Evolutionary conservation across 2,888 invertebrate species (phyloP).

Genomic region (Onchidella celtica): DNA sequence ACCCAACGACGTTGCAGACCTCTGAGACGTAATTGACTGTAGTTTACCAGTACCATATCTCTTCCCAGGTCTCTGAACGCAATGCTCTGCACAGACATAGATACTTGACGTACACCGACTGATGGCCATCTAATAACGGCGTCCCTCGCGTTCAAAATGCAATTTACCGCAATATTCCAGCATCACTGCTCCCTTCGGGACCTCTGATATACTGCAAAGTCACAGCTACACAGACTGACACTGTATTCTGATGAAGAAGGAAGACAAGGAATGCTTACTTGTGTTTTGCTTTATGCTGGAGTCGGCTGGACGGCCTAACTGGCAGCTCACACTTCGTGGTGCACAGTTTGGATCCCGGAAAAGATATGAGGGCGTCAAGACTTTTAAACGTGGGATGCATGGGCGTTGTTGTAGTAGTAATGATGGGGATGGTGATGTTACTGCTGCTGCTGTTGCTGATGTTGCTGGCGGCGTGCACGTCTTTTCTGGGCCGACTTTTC

Average conservation of each 20-base stretch:
- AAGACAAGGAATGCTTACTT: slow-evolving; percentile 1
- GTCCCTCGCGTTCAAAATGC: no score
- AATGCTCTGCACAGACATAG: no score
- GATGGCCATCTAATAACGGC: no score
- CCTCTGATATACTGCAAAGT: no score
- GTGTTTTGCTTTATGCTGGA: not conserved
- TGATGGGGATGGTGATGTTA: not conserved
- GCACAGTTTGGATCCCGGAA: not conserved
- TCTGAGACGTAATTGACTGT: no score
- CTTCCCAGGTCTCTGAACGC: no score
- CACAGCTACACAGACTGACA: not conserved
- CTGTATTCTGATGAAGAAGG: not conserved
- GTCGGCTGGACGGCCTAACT: not conserved
- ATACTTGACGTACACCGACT: no score
- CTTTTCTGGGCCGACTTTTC: slow-evolving; percentile 38
- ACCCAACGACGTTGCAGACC: no score
- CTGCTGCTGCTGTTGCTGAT: not conserved
- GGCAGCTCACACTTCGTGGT: not conserved
- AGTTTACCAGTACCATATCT: no score
- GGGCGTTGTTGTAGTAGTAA: not conserved
- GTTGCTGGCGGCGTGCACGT: not conserved
- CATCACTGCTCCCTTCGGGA: no score
- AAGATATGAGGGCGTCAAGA: not conserved
- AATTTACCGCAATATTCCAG: no score
- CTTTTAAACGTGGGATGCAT: not conserved